These are phyloP conservation scores for Botia kubotai DNA, from an alignment of 2,797 vertebrate genomes.

Conservation along the genomic window DNA sequence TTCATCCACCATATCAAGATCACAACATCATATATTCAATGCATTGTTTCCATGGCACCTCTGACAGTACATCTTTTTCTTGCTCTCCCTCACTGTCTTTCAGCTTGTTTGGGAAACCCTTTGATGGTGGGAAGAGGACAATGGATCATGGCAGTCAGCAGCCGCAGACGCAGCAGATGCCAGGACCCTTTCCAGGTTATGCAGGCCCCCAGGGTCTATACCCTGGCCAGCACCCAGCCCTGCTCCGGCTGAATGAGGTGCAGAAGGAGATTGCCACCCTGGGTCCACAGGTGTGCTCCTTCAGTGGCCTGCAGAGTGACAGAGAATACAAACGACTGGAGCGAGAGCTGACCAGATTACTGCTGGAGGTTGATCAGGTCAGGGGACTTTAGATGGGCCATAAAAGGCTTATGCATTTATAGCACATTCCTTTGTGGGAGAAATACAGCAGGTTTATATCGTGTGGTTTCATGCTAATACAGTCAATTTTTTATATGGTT, in stretches of 20 bases:
- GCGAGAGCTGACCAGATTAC: slow-evolving; percentile 87
- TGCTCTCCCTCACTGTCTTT: neutral
- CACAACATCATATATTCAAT: too few species aligned
- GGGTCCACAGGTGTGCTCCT: slow-evolving; percentile 87
- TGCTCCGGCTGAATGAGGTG: slow-evolving; percentile 89
- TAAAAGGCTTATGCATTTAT: too few species aligned
- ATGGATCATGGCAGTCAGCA: slow-evolving; percentile 88
- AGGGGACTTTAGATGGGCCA: slow-evolving; percentile 2
- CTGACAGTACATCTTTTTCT: too few species aligned
- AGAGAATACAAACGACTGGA: slow-evolving; percentile 91
- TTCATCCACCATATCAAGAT: too few species aligned
- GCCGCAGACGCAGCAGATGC: slow-evolving; percentile 64
- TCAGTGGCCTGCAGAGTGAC: slow-evolving; percentile 91
- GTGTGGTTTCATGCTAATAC: too few species aligned
- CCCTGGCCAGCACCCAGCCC: slow-evolving; percentile 87
- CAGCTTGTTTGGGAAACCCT: slow-evolving; percentile 84
- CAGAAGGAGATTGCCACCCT: slow-evolving; percentile 86
- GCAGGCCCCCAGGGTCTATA: slow-evolving; percentile 72
- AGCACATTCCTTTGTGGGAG: too few species aligned
- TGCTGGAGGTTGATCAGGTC: slow-evolving; percentile 90
- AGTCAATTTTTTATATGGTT: too few species aligned
- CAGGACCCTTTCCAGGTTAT: slow-evolving; percentile 64
- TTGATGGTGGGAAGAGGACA: slow-evolving; percentile 80
- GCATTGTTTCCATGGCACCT: too few species aligned
- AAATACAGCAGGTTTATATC: too few species aligned